Evolutionary conservation across 2,113 vertebrate species (phyloP).

Genomic region (Oncorhynchus masou): DNA sequence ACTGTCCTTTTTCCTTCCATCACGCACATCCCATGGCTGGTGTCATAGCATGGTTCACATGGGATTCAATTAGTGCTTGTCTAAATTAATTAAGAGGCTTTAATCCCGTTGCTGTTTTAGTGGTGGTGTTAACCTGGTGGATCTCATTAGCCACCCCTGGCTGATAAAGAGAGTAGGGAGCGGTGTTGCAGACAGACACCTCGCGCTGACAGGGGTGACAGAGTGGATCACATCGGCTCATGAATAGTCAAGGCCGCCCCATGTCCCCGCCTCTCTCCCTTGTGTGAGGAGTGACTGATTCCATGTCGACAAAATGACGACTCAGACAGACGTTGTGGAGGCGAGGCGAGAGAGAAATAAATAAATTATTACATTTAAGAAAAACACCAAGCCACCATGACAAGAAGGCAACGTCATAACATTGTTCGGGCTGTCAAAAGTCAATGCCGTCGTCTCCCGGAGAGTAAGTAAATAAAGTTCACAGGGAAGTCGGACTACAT

Average conservation of each 20-base stretch:
- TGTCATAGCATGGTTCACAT: conserved; percentile 62
- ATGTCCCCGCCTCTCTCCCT: conserved; percentile 56
- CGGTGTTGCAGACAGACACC: conserved; percentile 61
- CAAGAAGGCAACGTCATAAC: conserved; percentile 65
- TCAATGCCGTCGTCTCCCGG: conserved; percentile 54
- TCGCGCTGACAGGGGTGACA: conserved; percentile 69
- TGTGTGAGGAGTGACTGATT: conserved; percentile 63
- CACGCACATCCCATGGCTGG: conserved; percentile 28
- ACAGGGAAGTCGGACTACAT: conserved; percentile 30
- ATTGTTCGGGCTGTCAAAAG: conserved; percentile 64
- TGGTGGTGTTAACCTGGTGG: conserved; percentile 72
- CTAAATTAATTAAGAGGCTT: conserved; percentile 74
- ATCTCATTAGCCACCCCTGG: conserved; percentile 72
- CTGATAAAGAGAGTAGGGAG: conserved; percentile 71
- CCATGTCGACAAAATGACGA: conserved; percentile 68
- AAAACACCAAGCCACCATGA: conserved; percentile 44
- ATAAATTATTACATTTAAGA: neutral
- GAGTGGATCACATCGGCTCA: conserved; percentile 69
- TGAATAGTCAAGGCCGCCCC: conserved; percentile 74
- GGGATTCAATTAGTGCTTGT: conserved; percentile 68
- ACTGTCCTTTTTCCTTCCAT: conserved; percentile 19
- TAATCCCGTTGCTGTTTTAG: conserved; percentile 65
- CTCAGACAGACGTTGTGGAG: conserved; percentile 59
- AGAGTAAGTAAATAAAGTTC: conserved; percentile 66
- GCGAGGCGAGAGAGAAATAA: conserved; percentile 26